These are phyloP conservation scores for Eumacrocentrus americanus DNA, from an alignment of 2,888 invertebrate genomes.

Conservation along the genomic window DNA sequence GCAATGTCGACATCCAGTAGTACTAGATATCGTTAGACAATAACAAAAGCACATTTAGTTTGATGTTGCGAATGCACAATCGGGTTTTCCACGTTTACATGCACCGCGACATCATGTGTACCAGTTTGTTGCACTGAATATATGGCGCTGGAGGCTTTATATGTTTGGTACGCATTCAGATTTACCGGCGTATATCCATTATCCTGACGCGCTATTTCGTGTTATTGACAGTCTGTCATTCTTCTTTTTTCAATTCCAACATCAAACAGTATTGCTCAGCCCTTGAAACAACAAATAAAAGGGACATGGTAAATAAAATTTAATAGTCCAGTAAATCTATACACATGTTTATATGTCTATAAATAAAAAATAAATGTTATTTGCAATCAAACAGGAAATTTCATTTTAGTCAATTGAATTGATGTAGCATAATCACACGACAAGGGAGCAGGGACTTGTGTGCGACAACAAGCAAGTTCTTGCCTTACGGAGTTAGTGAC, in stretches of 20 bases:
- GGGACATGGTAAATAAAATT: too few relatives aligned
- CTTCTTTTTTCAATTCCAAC: background rate
- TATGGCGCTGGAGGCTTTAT: background rate
- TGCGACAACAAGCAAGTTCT: conserved; percentile 4
- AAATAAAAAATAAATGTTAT: too few relatives aligned
- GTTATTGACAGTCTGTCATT: background rate
- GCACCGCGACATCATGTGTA: background rate
- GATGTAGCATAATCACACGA: background rate
- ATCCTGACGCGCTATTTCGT: background rate
- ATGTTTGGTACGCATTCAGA: background rate
- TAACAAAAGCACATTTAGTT: conserved; percentile 7
- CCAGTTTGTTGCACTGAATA: conserved; percentile 15
- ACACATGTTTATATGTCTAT: too few relatives aligned
- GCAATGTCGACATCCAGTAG: too few relatives aligned
- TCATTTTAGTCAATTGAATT: background rate
- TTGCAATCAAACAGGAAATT: background rate
- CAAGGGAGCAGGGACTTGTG: background rate
- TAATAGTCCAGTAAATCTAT: too few relatives aligned
- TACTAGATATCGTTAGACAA: background rate
- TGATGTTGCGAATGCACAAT: background rate
- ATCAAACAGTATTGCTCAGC: background rate
- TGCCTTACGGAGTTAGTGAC: background rate
- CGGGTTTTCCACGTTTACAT: conserved; percentile 11
- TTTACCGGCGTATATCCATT: conserved; percentile 11
- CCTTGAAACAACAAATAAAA: background rate